Evolutionary conservation across 1,140 invertebrate species (phyloP), one percentile per base, ranked within the genome.

Genomic region (Drosophila malerkotliana): DNA sequence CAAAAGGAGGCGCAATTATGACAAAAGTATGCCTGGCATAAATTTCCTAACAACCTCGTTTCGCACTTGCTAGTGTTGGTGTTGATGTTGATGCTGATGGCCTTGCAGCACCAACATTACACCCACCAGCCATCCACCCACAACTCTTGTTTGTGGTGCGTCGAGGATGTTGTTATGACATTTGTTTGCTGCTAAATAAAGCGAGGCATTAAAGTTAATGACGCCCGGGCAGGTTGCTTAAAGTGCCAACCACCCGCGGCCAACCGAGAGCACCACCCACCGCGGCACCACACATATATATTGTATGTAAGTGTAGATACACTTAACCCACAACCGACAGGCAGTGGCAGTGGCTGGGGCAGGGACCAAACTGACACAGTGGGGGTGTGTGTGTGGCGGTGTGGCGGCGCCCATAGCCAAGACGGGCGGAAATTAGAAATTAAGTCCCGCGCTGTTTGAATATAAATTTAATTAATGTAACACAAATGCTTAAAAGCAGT

Each of bases 391-490:
- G 30, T 3, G 32, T 32, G 9, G 32, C 0, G 3, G 6, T 47
- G 69, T 52, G 60, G 59, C 71, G 32, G 18, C 32, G 9, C 71
- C 59, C 52, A 66, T 62, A 64, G 78, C 54, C 73, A 79, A 64
- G 72, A 84, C 83, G 83, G 83, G 83, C 83, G 83, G 83, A 88
- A 88, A 88, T 88, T 88, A 88, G 83, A 88, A 88, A 88, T 88
- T 88, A 88, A 88, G 83, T 88, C 83, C 83, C 83, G 85, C 83
- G 83, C 83, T 77, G 83, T 88, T 88, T 88, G 83, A 88, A 88
- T 88, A 88, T 88, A 88, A 88, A 88, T 88, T 88, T 88, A 88
- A 88, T 88, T 88, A 88, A 88, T 88, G 83, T 88, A 77, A 88
- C 83, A 88, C 83, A 85, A 85, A 85, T 88, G 83, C 83, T 88